Conservation (phyloP, 2,113 vertebrate species). For the Leucopternis melanops region DNA sequence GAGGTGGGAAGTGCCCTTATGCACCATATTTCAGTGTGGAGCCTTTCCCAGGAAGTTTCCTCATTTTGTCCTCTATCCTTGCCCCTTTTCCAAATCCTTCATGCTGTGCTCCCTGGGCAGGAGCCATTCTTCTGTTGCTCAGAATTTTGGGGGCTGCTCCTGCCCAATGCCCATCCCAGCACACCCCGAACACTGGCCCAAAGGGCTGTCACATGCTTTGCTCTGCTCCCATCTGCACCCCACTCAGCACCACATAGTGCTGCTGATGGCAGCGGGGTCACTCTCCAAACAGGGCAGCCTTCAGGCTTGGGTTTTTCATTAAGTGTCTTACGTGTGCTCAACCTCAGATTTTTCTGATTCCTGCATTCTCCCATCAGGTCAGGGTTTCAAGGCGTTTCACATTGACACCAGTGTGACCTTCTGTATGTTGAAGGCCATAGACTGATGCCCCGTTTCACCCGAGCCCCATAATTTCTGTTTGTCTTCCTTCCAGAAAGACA, state of each 20-base stretch:
- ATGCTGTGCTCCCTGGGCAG: not conserved
- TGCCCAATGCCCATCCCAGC: not conserved
- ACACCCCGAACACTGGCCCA: not conserved
- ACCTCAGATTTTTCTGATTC: not conserved
- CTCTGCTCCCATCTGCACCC: not conserved
- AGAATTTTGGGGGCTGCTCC: not conserved
- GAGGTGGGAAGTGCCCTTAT: not conserved
- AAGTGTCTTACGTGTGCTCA: not conserved
- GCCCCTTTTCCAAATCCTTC: not conserved
- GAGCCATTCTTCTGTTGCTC: not conserved
- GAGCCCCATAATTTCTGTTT: not conserved
- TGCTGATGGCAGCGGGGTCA: not conserved
- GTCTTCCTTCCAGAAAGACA: not conserved
- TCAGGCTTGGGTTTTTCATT: not conserved
- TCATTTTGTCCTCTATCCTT: not conserved
- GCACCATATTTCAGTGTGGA: not conserved
- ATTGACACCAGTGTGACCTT: not conserved
- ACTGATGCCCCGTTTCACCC: not conserved
- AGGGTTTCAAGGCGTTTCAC: not conserved
- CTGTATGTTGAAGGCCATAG: not conserved
- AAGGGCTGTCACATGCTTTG: not conserved
- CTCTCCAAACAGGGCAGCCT: not conserved
- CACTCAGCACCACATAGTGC: accelerated
- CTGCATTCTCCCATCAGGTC: not conserved
- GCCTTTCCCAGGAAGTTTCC: not conserved